Evolutionary conservation across 1,140 invertebrate species (phyloP).

Genomic region (Littorina saxatilis): DNA sequence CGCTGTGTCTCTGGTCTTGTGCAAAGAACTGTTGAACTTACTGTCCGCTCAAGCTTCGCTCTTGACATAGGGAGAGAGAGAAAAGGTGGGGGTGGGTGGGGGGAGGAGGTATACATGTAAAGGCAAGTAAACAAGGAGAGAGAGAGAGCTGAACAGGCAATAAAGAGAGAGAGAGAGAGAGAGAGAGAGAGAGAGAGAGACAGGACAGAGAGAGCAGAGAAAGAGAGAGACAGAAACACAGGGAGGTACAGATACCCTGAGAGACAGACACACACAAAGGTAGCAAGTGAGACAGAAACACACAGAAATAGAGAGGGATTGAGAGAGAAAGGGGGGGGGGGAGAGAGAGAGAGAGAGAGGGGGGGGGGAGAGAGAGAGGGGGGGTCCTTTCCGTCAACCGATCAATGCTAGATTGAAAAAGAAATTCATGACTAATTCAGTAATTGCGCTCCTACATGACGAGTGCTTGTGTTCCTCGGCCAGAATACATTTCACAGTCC

Average conservation of each 20-base stretch:
- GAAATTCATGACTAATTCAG: no score
- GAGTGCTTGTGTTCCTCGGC: no score
- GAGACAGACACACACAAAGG: background rate
- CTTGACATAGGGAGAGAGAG: no score
- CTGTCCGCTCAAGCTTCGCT: no score
- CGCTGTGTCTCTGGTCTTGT: no score
- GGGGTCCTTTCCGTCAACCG: no score
- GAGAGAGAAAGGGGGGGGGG: background rate
- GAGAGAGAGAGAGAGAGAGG: background rate
- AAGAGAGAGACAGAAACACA: background rate
- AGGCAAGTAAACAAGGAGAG: background rate
- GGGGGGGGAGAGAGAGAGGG: background rate
- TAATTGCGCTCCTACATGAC: no score
- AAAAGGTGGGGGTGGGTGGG: background rate
- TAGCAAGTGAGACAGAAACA: background rate
- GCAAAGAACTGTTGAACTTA: no score
- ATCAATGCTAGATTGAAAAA: no score
- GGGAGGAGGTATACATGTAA: no score
- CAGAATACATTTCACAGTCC: no score
- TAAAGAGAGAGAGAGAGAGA: conserved; percentile 8
- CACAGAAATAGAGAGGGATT: background rate
- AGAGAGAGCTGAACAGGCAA: background rate
- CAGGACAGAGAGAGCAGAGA: background rate
- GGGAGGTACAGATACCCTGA: background rate
- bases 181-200: conserved; percentile 16